phyloP scores from a whole-genome alignment of 1,140 invertebrate genomes.

The Euschistus heros region DNA sequence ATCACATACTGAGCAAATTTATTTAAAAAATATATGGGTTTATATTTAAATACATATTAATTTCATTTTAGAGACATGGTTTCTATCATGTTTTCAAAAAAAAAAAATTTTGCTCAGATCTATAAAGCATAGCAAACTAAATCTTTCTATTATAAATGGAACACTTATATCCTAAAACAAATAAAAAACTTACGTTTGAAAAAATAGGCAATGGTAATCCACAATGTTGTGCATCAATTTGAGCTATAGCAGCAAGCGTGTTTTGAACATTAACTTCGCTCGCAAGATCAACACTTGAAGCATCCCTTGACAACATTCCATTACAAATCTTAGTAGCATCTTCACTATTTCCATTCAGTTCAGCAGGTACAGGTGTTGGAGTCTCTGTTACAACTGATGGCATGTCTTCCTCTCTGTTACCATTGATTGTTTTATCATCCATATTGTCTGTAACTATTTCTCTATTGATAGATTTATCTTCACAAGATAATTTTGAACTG shows the following conservation, averaged over 20 bases:
- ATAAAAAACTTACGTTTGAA: slow-evolving; percentile 49
- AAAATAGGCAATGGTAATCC: slow-evolving; percentile 83
- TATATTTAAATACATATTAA: too few species aligned
- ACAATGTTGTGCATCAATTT: slow-evolving; percentile 41
- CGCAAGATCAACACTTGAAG: slow-evolving; percentile 46
- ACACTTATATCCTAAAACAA: too few species aligned
- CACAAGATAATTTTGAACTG: neutral
- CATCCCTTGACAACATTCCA: slow-evolving; percentile 41
- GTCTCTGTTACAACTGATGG: neutral
- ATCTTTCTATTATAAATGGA: too few species aligned
- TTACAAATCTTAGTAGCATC: neutral
- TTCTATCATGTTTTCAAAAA: too few species aligned
- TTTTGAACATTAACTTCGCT: slow-evolving; percentile 41
- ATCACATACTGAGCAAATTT: too few species aligned
- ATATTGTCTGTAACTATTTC: neutral
- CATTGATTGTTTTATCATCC: neutral
- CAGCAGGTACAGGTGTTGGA: neutral
- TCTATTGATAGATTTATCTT: neutral
- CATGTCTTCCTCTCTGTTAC: neutral
- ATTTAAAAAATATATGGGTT: too few species aligned
- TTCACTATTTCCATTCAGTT: slow-evolving; percentile 11
- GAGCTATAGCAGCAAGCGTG: slow-evolving; percentile 41
- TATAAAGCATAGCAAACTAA: too few species aligned
- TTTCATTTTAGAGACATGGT: too few species aligned
- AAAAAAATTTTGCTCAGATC: too few species aligned